Evolutionary conservation across 92 coral and sea anemone species (phyloP).

Genomic region (Siderastrea radians): DNA sequence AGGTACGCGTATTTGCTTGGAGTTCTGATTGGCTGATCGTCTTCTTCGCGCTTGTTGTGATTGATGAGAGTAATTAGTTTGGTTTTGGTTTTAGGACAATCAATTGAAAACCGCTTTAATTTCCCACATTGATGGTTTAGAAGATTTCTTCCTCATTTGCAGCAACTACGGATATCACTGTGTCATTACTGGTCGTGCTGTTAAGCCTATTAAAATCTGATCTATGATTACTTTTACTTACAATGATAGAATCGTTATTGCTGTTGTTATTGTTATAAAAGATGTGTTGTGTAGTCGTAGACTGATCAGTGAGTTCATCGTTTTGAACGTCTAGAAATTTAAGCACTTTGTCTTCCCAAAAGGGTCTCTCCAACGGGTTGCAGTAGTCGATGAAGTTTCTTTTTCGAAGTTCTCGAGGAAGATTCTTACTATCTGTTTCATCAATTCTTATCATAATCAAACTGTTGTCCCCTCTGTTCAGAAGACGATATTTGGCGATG

Average conservation of each 20-base stretch:
- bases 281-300: not conserved
- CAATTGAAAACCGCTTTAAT: too few species aligned
- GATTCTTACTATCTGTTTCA: not conserved
- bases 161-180: constrained; percentile 8
- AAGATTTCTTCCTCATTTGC: not conserved
- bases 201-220: not conserved
- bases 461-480: constrained; percentile 9
- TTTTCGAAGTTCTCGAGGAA: constrained; percentile 19
- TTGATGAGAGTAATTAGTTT: too few species aligned
- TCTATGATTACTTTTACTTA: not conserved
- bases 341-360: constrained; percentile 23
- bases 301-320: not conserved
- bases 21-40: too few species aligned
- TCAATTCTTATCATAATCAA: constrained; percentile 18
- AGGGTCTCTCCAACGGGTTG: not conserved
- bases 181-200: constrained; percentile 13
- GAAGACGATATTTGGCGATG: constrained; percentile 17
- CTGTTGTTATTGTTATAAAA: not conserved
- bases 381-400: constrained; percentile 26
- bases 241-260: not conserved
- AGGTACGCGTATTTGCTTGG: too few species aligned
- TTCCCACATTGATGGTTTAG: not conserved
- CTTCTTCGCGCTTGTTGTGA: too few species aligned
- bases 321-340: constrained; percentile 6
- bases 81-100: too few species aligned